Base-by-base conservation (phyloP, 2,797 vertebrate species). In the Neosilurus mollespiculum region DNA sequence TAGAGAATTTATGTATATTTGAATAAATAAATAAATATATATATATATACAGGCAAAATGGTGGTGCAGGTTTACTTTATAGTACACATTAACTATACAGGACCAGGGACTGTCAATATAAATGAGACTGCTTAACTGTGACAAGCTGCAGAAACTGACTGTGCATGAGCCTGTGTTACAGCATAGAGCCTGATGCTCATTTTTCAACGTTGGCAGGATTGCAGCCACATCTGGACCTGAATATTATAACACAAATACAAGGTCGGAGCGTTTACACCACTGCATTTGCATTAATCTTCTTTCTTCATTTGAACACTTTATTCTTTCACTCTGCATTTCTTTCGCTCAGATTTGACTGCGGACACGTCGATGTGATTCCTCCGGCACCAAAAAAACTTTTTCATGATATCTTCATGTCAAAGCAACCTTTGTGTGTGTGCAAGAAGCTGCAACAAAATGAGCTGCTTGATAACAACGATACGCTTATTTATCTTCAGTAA, bases 171-270 rank as follows among this genome's bases (percentile, higher is more conserved):
- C 2, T 30, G 26, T 3, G 72, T 58, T 20, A 58, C 26, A 1
- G 22, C 58, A 24, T 16, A 24, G 11, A 62, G 59, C 34, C 1
- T 49, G 58, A 77, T 77, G 53, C 26, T 30, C 30, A 58, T 75
- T 58, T 75, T 14, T 59, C 37, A 49, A 62, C 10, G 37, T 10
- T 62, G 76, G 22, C 76, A 62, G 75, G 12, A 24, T 24, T 43
- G 37, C 58, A 62, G 16, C 20, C 58, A 62, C 76, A 78, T 78
- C 59, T 64, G 76, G 76, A 62, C 49, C 22, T 24, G 76, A 24
- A 64, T 64, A 62, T 62, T 62, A 49, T 49, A 78, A 49, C 22
- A 62, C 58, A 62, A 49, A 78, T 24, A 49, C 58, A 49, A n/a
- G 10, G 58, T 62, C 75, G 16, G 15, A 62, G 15, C 11, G 72